Conservation (phyloP, 2,888 invertebrate genomes). For the Syrista parreyssii region DNA sequence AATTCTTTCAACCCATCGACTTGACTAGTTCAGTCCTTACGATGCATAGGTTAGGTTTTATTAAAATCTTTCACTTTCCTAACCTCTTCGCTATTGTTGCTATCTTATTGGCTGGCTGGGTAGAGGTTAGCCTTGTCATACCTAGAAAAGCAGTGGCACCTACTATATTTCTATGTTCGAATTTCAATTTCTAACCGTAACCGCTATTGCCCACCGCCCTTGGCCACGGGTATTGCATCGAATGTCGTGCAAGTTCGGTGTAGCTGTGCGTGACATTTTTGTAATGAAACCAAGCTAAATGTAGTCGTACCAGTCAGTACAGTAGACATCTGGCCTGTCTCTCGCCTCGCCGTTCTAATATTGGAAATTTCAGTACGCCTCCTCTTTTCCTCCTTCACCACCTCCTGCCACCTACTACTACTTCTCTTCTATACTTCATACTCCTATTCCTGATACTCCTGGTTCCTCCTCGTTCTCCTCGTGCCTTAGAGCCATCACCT, state of each 20-base stretch:
- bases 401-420: not conserved
- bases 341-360: conserved; percentile 63
- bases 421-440: not conserved
- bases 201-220: conserved; percentile 32
- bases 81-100: not conserved
- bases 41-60: not conserved
- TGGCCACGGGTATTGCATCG: not conserved
- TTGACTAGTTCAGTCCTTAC: not conserved
- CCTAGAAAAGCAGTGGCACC: not conserved
- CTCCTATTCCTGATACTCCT: conserved; percentile 21
- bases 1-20: not conserved
- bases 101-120: not conserved
- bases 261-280: conserved; percentile 64
- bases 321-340: conserved; percentile 62
- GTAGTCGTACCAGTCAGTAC: conserved; percentile 36
- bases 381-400: conserved; percentile 18
- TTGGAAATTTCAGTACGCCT: conserved; percentile 62
- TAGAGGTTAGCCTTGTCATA: not conserved
- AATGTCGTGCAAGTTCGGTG: not conserved
- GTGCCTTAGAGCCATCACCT: not conserved
- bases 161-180: not conserved
- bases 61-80: not conserved
- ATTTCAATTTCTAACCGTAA: not conserved
- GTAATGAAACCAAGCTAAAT: conserved; percentile 63
- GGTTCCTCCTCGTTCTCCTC: conserved; percentile 20